These are phyloP conservation scores for Ptiloglossa arizonensis DNA, from an alignment of 1,140 invertebrate species.

Conservation along the genomic window DNA sequence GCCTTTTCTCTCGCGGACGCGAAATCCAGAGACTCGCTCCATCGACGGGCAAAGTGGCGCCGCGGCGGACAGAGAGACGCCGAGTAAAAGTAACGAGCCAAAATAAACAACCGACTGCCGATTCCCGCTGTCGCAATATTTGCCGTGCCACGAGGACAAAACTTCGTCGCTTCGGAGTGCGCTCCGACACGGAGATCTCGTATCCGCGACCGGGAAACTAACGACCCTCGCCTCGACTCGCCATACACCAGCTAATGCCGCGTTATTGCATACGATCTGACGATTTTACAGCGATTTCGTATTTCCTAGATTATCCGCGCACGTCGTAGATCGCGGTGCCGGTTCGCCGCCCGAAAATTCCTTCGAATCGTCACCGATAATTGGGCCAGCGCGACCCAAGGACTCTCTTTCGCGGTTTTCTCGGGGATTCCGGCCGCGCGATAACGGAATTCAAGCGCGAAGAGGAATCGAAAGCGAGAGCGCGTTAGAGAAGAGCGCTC, in stretches of 20 bases:
- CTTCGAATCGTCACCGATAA: too few species aligned
- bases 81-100: conserved; percentile 55
- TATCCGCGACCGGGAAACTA: not conserved
- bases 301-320: conserved; percentile 55
- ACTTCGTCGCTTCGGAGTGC: conserved; percentile 11
- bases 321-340: too few species aligned
- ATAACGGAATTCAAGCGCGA: too few species aligned
- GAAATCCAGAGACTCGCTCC: not conserved
- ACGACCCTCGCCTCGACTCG: conserved; percentile 1
- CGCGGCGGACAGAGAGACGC: conserved; percentile 13
- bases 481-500: too few species aligned
- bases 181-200: rapidly evolving
- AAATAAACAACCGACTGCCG: conserved; percentile 58
- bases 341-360: too few species aligned
- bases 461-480: too few species aligned
- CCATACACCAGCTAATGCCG: conserved; percentile 66
- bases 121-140: conserved; percentile 55
- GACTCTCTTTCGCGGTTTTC: too few species aligned
- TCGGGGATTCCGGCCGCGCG: too few species aligned
- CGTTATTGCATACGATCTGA: conserved; percentile 70
- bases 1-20: conserved; percentile 18
- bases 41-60: conserved; percentile 11
- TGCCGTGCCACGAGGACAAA: conserved; percentile 41
- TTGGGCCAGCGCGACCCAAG: too few species aligned
- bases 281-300: conserved; percentile 69